phyloP scores from a whole-genome alignment of 2,113 vertebrate species.

The Leptodactylus fuscus region DNA sequence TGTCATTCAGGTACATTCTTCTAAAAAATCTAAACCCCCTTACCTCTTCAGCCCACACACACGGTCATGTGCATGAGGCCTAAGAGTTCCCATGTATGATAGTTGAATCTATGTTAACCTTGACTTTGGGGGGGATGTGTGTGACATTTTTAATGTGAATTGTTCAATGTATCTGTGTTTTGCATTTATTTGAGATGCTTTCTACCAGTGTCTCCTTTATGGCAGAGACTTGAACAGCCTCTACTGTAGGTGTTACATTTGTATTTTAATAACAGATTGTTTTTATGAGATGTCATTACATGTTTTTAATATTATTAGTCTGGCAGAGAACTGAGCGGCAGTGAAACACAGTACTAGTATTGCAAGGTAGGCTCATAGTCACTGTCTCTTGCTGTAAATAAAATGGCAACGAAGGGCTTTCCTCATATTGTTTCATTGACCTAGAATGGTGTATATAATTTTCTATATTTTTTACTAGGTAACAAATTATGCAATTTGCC shows the following conservation, averaged over 20 bases:
- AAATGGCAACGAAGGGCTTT: background rate
- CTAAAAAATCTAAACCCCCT: no score
- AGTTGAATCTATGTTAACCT: background rate
- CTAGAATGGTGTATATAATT: background rate
- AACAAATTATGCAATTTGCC: no score
- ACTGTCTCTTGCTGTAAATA: background rate
- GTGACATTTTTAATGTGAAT: no score
- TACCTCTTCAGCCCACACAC: no score
- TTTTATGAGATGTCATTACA: slow-evolving; percentile 49
- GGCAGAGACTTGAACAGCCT: background rate
- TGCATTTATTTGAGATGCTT: background rate
- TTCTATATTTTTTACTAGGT: background rate
- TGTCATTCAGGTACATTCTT: no score
- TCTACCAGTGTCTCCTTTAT: no score
- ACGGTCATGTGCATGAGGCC: no score
- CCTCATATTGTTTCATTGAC: background rate
- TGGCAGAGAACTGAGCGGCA: background rate
- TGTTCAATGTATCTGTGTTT: background rate
- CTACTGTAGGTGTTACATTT: background rate
- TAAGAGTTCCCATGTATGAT: slow-evolving; percentile 4
- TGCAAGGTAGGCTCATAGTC: background rate
- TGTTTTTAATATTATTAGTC: background rate
- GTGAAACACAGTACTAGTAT: background rate
- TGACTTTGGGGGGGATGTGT: no score
- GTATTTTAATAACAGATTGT: background rate